Evolutionary conservation across 2,113 vertebrate genomes (phyloP), one percentile per base, ranked within the genome.

Genomic region (Notiomystis cincta): DNA sequence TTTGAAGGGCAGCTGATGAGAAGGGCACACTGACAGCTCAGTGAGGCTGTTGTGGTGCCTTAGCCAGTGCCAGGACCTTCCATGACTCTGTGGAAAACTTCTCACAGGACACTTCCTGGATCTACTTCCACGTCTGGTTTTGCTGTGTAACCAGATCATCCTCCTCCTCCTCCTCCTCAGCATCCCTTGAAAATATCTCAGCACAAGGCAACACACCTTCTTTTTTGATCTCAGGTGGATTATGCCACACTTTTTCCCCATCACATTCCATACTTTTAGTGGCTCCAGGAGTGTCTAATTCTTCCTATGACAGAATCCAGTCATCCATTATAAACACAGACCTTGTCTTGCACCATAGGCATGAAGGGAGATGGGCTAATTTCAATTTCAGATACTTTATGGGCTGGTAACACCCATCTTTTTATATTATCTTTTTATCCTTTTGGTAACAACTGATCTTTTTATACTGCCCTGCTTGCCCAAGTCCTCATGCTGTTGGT

Each of bases 51-150:
- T n/a, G 53, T 4, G 2, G 28, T 5, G 6, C 45, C 35, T 70
- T 6, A 30, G 54, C 33, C 31, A 40, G 38, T 1, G 1, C 56
- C 13, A 16, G 64, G 17, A 30, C 47, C 35, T 83, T 87, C 33
- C 27, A 42, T 44, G 60, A 20, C 28, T 4, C 18, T 0, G 0
- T 16, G 22, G 42, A 62, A 37, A 37, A n/a, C 5, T 15, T 81
- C 28, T 44, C 35, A 47, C 2, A 0, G 19, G 25, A 2, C 6
- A 5, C 11, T 28, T 58, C 24, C 10, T 6, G 31, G 10, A 53
- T 42, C 50, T 37, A 4, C 82, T 75, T 3, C 16, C 45, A 3
- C 0, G 0, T 21, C 48, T 30, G 0, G 1, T 42, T 91, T 47
- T 50, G 30, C 64, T 22, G 42, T 4, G 11, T 33, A 50, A 47